These are phyloP conservation scores for Ostrea denselamellosa DNA, from an alignment of 1,140 invertebrate genomes.

Conservation along the genomic window DNA sequence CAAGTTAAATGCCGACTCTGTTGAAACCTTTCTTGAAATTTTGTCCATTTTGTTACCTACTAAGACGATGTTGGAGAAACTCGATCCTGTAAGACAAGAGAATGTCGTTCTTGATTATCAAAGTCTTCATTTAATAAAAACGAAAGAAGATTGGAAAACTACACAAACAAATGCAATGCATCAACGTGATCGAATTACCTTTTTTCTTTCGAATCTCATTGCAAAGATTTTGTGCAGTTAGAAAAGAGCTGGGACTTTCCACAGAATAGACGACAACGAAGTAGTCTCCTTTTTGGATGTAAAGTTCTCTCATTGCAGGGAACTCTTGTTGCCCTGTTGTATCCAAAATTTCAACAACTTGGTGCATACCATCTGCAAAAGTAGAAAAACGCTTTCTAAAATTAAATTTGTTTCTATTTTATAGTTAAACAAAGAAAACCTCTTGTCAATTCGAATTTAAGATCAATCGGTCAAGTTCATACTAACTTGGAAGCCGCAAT, in stretches of 20 bases:
- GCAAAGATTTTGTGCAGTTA: background rate
- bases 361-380: constrained; percentile 17
- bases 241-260: background rate
- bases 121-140: background rate
- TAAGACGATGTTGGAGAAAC: background rate
- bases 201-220: background rate
- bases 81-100: background rate
- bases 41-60: background rate
- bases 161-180: background rate
- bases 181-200: background rate
- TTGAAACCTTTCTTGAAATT: background rate
- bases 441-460: no score
- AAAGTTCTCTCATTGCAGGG: constrained; percentile 34
- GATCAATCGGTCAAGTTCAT: no score
- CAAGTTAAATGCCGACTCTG: background rate
- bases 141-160: background rate
- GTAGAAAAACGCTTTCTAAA: background rate
- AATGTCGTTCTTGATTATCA: background rate
- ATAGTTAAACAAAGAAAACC: no score
- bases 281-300: background rate
- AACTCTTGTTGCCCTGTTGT: background rate
- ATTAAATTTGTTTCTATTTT: no score
- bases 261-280: constrained; percentile 7
- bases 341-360: constrained; percentile 39
- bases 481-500: background rate